Base-by-base conservation (phyloP, 2,797 vertebrate species). In the Chanos chanos region DNA sequence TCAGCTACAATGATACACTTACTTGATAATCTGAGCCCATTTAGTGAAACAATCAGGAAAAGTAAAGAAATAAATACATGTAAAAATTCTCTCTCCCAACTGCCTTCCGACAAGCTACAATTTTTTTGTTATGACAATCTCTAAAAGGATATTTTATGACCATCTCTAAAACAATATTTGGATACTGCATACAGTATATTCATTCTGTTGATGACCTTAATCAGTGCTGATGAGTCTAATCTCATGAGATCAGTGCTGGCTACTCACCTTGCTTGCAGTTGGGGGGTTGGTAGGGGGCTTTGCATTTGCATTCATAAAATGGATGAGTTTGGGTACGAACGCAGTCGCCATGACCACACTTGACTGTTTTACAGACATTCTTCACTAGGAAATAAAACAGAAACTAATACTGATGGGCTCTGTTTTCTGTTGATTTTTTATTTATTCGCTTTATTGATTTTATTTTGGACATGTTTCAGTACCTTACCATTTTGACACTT, bases 261-360 rank as follows among this genome's bases (percentile, higher is more conserved):
- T 13, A 15, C 68, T 57, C 47, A 85, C 85, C 18, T 77, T 53
- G 85, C 4, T 3, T 82, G 74, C 85, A 87, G 33, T 31, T 22
- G 3, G 81, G 81, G 0, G 72, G 79, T 39, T 10, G 52, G 68
- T 45, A 87, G 0, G 85, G 82, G 1, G 52, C 37, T 6, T 18
- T 71, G 68, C 83, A 87, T 44, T 82, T 81, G 77, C 85, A 88
- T 68, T 85, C 73, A n/a, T 80, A 74, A 66, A 78, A 86, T 0
- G 85, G 85, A 6, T 76, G 21, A 2, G 67, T 12, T 3, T 64
- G n/a, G 13, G 50, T 85, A 18, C 70, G 7, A 0, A 82, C 64
- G 27, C 84, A 86, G 43, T 76, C 77, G 7, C 85, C 83, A 1
- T 51, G 16, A 22, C 77, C 80, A 62, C 85, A 87, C 5, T 72